Evolutionary conservation across 2,888 invertebrate genomes (phyloP).

Genomic region (Athalia cordata): DNA sequence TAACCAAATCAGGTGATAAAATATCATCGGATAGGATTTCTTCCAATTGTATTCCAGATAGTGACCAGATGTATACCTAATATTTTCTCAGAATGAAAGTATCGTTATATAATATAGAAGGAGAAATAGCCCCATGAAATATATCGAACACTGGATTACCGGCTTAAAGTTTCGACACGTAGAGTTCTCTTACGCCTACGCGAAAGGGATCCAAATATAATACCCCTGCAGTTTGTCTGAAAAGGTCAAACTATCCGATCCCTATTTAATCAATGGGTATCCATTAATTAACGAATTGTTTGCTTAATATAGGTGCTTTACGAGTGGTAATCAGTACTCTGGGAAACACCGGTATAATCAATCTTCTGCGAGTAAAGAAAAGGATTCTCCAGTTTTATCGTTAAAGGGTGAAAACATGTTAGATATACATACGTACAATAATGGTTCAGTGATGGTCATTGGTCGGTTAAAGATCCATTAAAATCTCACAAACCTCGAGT

Average conservation of each 20-base stretch:
- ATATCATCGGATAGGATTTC: no score
- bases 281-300: constrained; percentile 1
- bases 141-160: no score
- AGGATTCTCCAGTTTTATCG: not conserved
- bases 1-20: no score
- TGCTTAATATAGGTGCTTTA: not conserved
- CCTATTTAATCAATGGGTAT: not conserved
- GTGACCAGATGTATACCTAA: no score
- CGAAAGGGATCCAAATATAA: no score
- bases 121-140: no score
- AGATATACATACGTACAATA: not conserved
- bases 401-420: not conserved
- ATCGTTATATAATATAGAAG: no score
- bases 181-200: no score
- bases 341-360: not conserved
- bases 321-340: not conserved
- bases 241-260: no score
- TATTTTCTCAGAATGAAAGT: no score
- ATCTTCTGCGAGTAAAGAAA: not conserved
- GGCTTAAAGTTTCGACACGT: no score
- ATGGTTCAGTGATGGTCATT: not conserved
- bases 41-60: no score
- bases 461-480: constrained; percentile 2
- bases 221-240: not conserved
- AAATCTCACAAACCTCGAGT: not conserved